A percentile compares a stretch with the other conserved stretches of the same genome.
phyloP scores from a whole-genome alignment of 2,888 invertebrate species.

The Carterocephalus palaemon region DNA sequence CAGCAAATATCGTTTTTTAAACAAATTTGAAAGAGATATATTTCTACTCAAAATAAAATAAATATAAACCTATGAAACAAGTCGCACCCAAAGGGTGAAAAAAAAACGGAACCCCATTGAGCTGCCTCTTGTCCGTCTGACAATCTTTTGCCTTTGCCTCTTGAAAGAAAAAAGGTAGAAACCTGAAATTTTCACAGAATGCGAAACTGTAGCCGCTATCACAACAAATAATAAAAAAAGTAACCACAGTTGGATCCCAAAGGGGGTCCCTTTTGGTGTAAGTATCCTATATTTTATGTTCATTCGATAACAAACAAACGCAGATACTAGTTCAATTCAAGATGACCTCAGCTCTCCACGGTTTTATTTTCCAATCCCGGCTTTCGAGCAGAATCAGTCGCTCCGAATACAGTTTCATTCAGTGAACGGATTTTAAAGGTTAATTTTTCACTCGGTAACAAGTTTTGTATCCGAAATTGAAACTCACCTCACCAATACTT shows the following conservation, averaged over 20 bases:
- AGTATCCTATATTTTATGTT: too few relatives aligned
- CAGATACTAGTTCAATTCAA: too few relatives aligned
- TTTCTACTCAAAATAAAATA: too few relatives aligned
- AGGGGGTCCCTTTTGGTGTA: too few relatives aligned
- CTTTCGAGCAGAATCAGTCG: slow-evolving; percentile 2
- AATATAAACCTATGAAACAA: too few relatives aligned
- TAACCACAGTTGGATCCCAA: background rate
- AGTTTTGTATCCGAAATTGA: slow-evolving; percentile 1
- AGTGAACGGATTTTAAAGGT: background rate
- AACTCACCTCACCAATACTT: background rate
- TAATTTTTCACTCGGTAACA: slow-evolving; percentile 2
- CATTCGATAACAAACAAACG: too few relatives aligned
- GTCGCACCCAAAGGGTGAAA: too few relatives aligned
- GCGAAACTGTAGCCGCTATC: background rate
- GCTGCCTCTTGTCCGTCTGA: too few relatives aligned
- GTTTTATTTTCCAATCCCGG: slow-evolving; percentile 8
- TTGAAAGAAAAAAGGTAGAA: background rate
- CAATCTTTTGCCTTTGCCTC: background rate
- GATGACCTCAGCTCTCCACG: slow-evolving; percentile 6
- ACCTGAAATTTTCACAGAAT: background rate
- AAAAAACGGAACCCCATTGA: too few relatives aligned
- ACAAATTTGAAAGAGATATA: too few relatives aligned
- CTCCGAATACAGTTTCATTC: slow-evolving; percentile 1
- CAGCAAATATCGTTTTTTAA: too few relatives aligned
- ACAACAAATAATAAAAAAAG: background rate